A percentile compares a stretch with the other conserved stretches of the same genome.
These are phyloP conservation scores for Eilema depressum DNA, from an alignment of 2,888 invertebrate genomes.

Conservation along the genomic window DNA sequence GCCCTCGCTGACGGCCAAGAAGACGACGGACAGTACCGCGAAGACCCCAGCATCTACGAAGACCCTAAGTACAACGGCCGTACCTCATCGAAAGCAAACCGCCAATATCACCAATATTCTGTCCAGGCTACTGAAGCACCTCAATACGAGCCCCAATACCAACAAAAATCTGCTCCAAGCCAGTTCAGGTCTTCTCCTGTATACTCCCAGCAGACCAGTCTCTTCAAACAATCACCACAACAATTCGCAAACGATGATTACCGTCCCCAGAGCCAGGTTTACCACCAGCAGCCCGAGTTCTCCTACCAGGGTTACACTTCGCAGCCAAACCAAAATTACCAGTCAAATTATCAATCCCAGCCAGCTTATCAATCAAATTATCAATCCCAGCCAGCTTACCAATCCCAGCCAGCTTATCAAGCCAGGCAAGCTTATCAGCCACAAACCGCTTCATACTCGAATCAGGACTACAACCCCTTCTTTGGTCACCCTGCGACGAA, in stretches of 20 bases:
- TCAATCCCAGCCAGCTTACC: slow-evolving; percentile 58
- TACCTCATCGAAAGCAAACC: slow-evolving; percentile 56
- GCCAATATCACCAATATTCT: slow-evolving; percentile 64
- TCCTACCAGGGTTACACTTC: slow-evolving; percentile 76
- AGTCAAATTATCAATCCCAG: slow-evolving; percentile 45
- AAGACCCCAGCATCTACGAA: slow-evolving; percentile 93
- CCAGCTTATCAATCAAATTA: slow-evolving; percentile 50
- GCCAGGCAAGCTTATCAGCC: slow-evolving; percentile 64
- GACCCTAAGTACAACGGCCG: slow-evolving; percentile 88
- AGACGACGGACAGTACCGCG: slow-evolving; percentile 95
- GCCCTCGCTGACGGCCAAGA: slow-evolving; percentile 89
- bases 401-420: slow-evolving; percentile 57
- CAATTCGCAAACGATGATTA: slow-evolving; percentile 64
- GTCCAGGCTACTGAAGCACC: slow-evolving; percentile 33
- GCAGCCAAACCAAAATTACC: slow-evolving; percentile 58
- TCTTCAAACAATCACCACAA: slow-evolving; percentile 72
- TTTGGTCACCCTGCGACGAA: slow-evolving; percentile 91
- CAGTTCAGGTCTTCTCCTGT: slow-evolving; percentile 40
- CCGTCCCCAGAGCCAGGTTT: slow-evolving; percentile 74
- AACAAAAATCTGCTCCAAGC: slow-evolving; percentile 22
- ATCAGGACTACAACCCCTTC: slow-evolving; percentile 82
- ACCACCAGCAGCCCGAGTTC: slow-evolving; percentile 79
- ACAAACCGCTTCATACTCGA: slow-evolving; percentile 50
- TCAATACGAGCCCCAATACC: slow-evolving; percentile 30
- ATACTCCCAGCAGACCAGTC: slow-evolving; percentile 41